A percentile compares a stretch with the other conserved stretches of the same genome.
These are phyloP conservation scores for Muscina levida DNA, from an alignment of 2,888 invertebrate species.

Conservation along the genomic window DNA sequence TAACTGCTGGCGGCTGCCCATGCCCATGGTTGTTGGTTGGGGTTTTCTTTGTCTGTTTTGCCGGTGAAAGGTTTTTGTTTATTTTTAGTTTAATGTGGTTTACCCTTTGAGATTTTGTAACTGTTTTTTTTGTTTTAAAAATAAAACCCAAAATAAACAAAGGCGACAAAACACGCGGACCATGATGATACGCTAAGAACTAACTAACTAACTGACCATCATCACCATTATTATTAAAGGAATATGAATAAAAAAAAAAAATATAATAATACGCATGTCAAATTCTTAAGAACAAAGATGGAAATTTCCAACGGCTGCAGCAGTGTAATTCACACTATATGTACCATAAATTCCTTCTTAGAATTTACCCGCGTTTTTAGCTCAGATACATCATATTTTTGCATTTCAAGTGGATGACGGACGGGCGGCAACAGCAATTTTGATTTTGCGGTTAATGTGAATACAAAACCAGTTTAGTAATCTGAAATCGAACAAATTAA, in stretches of 20 bases:
- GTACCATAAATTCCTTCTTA: too few relatives aligned
- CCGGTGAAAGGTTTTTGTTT: slow-evolving; percentile 31
- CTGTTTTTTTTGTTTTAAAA: slow-evolving; percentile 50
- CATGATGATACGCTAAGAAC: too few relatives aligned
- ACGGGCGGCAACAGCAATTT: neutral
- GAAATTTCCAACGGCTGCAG: too few relatives aligned
- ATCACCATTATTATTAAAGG: too few relatives aligned
- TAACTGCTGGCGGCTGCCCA: too few relatives aligned
- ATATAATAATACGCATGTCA: too few relatives aligned
- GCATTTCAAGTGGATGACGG: neutral
- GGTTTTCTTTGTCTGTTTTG: slow-evolving; percentile 57
- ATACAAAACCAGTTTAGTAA: slow-evolving; percentile 47
- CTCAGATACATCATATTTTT: too few relatives aligned
- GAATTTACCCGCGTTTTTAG: too few relatives aligned
- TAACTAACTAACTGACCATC: too few relatives aligned
- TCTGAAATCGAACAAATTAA: slow-evolving; percentile 38
- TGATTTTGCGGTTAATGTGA: neutral
- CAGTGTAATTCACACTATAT: too few relatives aligned
- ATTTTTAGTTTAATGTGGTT: slow-evolving; percentile 52
- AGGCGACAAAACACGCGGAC: slow-evolving; percentile 10
- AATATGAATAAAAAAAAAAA: too few relatives aligned
- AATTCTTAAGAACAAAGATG: too few relatives aligned
- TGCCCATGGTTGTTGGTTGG: neutral
- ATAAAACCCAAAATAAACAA: slow-evolving; percentile 33
- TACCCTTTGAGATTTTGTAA: slow-evolving; percentile 17